Conservation (phyloP, 64 coral and sea anemone species). For the Porites lutea region DNA sequence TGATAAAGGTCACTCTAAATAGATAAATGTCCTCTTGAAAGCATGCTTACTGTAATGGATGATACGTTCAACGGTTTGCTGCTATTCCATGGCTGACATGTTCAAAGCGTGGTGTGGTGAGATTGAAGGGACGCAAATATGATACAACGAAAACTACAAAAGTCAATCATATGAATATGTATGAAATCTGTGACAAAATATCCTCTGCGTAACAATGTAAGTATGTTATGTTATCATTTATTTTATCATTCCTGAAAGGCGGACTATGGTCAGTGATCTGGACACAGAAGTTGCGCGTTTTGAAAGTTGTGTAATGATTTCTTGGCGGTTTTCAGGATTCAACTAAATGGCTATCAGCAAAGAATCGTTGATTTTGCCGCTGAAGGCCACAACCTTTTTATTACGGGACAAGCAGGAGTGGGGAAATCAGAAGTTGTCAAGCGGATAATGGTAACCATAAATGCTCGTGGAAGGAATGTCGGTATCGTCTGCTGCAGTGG, state of each 20-base stretch:
- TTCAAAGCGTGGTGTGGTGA: not conserved
- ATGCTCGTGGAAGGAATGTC: constrained; percentile 1
- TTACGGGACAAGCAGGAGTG: constrained; percentile 47
- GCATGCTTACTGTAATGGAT: not conserved
- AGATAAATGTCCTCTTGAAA: not conserved
- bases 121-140: not conserved
- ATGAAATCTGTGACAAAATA: no score
- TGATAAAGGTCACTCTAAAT: not conserved
- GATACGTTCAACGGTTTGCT: not conserved
- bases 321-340: not conserved
- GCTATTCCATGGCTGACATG: not conserved
- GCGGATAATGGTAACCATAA: not conserved
- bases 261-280: no score
- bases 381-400: constrained; percentile 44
- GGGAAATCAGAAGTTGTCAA: constrained; percentile 39
- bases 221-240: no score
- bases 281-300: no score
- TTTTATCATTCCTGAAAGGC: no score
- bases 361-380: constrained; percentile 8
- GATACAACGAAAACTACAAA: not conserved
- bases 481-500: constrained; percentile 38
- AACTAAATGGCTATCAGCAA: constrained; percentile 23
- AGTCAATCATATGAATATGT: no score
- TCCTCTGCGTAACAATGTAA: no score
- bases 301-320: no score